phyloP scores from a whole-genome alignment of 2,113 vertebrate genomes.

The Lepisosteus oculatus region DNA sequence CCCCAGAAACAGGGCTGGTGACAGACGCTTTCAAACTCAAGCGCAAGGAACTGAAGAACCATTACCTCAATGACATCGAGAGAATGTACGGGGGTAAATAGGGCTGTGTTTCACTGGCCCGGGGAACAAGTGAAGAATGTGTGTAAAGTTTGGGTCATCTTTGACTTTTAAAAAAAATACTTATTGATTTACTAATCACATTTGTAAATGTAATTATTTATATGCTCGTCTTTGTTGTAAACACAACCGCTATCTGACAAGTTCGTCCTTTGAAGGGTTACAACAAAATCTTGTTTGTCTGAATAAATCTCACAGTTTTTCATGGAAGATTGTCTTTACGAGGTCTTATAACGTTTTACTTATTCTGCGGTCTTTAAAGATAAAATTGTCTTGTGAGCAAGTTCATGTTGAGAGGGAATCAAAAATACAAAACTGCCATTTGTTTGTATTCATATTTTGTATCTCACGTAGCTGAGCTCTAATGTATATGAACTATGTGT shows the following conservation, averaged over 20 bases:
- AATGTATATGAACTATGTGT: slow-evolving; percentile 14
- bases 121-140: neutral
- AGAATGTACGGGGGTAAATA: slow-evolving; percentile 94
- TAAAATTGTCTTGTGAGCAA: neutral
- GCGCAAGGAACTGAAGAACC: slow-evolving; percentile 92
- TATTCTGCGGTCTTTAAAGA: no score
- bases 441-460: slow-evolving; percentile 13
- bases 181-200: neutral
- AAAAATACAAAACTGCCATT: slow-evolving; percentile 17
- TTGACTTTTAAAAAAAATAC: slow-evolving; percentile 38
- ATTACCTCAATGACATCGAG: slow-evolving; percentile 91
- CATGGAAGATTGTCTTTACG: neutral
- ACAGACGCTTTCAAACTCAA: slow-evolving; percentile 97
- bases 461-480: neutral
- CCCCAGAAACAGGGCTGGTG: slow-evolving; percentile 92
- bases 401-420: neutral
- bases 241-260: no score
- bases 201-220: neutral
- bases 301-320: no score
- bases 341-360: no score
- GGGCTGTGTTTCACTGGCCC: slow-evolving; percentile 8
- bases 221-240: neutral
- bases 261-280: no score
- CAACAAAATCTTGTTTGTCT: no score
- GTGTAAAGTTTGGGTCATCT: slow-evolving; percentile 22